phyloP scores from a whole-genome alignment of 1,140 invertebrate species.

The Pachypsylla venusta region DNA sequence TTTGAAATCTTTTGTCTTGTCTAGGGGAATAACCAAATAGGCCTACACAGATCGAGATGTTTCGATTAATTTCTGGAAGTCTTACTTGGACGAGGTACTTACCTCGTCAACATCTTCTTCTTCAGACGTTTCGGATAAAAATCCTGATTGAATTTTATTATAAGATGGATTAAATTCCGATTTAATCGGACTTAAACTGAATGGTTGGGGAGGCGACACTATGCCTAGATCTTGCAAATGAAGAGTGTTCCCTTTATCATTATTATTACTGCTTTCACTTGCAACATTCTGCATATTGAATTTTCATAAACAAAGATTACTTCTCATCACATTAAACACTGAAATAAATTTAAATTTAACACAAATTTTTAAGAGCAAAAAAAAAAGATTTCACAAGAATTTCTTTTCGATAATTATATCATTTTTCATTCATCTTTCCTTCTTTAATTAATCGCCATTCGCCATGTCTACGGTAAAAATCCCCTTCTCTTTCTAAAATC shows the following conservation, averaged over 20 bases:
- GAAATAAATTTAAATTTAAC: conserved; percentile 10
- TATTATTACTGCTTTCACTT: conserved; percentile 53
- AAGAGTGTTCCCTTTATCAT: conserved; percentile 42
- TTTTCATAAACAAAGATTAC: conserved; percentile 39
- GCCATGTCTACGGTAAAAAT: conserved; percentile 18
- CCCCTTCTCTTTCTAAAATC: conserved; percentile 10
- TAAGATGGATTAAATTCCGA: conserved; percentile 59
- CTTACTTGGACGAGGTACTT: conserved; percentile 28
- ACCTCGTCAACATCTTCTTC: conserved; percentile 87
- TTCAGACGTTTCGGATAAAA: conserved; percentile 77
- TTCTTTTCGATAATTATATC: conserved; percentile 8
- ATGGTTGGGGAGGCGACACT: conserved; percentile 43
- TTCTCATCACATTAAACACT: conserved; percentile 18
- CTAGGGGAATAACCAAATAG: conserved; percentile 5
- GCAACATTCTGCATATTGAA: conserved; percentile 80
- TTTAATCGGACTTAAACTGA: conserved; percentile 49
- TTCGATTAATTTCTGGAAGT: not conserved
- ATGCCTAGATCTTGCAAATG: conserved; percentile 40
- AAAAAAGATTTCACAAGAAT: not conserved
- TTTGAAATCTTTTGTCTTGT: conserved; percentile 6
- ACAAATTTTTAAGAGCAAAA: conserved; percentile 1
- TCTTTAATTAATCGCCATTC: conserved; percentile 12
- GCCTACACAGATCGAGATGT: not conserved
- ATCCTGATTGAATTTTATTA: conserved; percentile 52
- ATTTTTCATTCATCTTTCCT: conserved; percentile 11